Percentiles rank a stretch among this genome's conserved stretches.
Evolutionary conservation across 1,140 invertebrate genomes (phyloP).

Genomic region (Medauroidea extradentata): DNA sequence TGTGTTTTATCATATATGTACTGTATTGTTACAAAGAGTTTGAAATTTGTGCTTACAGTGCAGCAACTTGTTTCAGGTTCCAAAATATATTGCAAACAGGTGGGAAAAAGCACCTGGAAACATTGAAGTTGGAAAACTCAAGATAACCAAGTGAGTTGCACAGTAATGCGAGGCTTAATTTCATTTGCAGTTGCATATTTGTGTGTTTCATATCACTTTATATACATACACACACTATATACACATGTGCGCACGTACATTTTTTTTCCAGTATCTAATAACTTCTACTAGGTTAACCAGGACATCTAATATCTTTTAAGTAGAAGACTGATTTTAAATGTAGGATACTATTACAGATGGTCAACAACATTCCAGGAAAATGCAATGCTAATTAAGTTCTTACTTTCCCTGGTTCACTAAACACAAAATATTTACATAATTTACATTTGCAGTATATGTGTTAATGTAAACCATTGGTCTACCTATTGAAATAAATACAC

Average conservation of each 20-base stretch:
- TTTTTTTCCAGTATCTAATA: not conserved
- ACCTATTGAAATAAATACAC: too few species aligned
- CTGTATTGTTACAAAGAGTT: too few species aligned
- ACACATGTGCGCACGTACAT: not conserved
- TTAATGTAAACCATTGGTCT: too few species aligned
- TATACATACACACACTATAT: too few species aligned
- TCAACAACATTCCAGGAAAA: too few species aligned
- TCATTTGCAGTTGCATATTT: not conserved
- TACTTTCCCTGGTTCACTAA: too few species aligned
- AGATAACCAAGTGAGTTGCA: slow-evolving; percentile 60
- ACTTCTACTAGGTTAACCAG: not conserved
- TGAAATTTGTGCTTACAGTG: too few species aligned
- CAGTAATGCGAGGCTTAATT: not conserved
- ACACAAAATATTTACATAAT: too few species aligned
- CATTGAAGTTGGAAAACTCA: slow-evolving; percentile 74
- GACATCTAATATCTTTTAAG: not conserved
- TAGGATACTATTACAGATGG: too few species aligned
- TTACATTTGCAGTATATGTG: too few species aligned
- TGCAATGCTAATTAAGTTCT: too few species aligned
- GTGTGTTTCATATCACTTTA: not conserved
- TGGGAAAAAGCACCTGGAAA: slow-evolving; percentile 80
- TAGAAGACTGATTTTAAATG: not conserved
- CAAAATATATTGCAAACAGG: slow-evolving; percentile 89
- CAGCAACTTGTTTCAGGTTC: slow-evolving; percentile 49
- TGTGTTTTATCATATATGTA: too few species aligned